Percentiles rank a stretch among this genome's conserved stretches.
phyloP scores from a whole-genome alignment of 2,113 vertebrate species.

The Pseudonaja textilis region DNA sequence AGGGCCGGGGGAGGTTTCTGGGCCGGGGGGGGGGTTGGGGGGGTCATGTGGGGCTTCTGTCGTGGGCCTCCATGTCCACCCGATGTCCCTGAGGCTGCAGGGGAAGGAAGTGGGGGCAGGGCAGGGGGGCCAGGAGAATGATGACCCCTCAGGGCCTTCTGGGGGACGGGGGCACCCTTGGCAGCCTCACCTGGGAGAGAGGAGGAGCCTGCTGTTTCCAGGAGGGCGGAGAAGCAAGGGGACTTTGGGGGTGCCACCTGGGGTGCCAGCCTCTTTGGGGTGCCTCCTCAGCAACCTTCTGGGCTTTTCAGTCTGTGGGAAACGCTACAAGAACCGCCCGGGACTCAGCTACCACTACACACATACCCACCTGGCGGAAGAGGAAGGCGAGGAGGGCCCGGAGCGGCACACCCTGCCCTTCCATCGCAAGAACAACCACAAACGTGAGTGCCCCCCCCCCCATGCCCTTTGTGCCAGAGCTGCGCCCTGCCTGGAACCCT shows the following conservation, averaged over 20 bases:
- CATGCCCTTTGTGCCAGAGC: not conserved
- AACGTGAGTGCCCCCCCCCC: slow-evolving; percentile 79
- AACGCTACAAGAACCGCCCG: slow-evolving; percentile 92
- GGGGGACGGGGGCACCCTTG: not conserved
- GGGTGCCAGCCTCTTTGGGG: not conserved
- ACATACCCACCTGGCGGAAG: slow-evolving; percentile 92
- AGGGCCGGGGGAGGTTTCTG: not conserved
- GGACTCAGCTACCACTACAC: slow-evolving; percentile 95
- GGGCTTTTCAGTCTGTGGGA: slow-evolving; percentile 82
- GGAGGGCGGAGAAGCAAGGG: not conserved
- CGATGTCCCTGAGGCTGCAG: not conserved
- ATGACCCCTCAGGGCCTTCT: not conserved
- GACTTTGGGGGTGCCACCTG: not conserved
- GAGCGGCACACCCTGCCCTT: slow-evolving; percentile 90
- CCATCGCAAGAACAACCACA: slow-evolving; percentile 94
- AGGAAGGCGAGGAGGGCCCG: slow-evolving; percentile 88
- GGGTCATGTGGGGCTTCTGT: not conserved
- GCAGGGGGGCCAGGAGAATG: not conserved
- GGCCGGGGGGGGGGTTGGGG: too few species aligned
- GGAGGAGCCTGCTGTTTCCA: not conserved
- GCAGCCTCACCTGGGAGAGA: not conserved
- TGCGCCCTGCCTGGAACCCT: accelerated
- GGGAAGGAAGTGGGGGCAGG: not conserved
- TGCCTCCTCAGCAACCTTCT: not conserved
- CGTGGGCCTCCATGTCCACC: not conserved